Evolutionary conservation across 2,888 invertebrate genomes (phyloP), one percentile per base, ranked within the genome.

Genomic region (Drosophila merina): DNA sequence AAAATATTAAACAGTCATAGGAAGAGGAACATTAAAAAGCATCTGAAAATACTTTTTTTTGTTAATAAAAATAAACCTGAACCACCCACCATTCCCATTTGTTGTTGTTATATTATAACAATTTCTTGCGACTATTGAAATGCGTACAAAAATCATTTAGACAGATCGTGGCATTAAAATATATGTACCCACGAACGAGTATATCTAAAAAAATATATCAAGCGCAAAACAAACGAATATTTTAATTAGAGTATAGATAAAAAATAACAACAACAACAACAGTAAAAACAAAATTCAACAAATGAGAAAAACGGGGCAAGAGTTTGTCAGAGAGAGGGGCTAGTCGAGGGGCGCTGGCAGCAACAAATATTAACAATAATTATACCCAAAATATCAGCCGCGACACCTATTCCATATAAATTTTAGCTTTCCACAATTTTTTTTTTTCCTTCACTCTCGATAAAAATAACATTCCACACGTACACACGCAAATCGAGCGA

Each of bases 191-290:
- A 20, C 20, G 8, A 20, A 10, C 38, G 36, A 10, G 14, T 67
- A 36, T 50, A 49, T 10, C 31, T 51, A 67, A 63, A 76, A 68
- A 71, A 68, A 76, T 63, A 70, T 45, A 59, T 42, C 49, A 50
- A 66, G 63, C 68, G 48, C 52, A 69, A 62, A 83, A 77, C 71
- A 75, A 70, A 80, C 75, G 86, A 83, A 82, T 87, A 87, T 87
- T 86, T 86, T 86, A 86, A 86, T 86, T 86, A 86, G 88, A 86
- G 88, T 88, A 83, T 82, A 88, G 77, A 78, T 87, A 87, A 84
- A 86, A 88, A 72, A 82, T 58, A 67, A 72, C 73, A 80, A 68
- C 55, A 80, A 68, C 55, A 81, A 66, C 55, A 86, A 72, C 60
- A 70, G 54, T 9, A 48, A 49, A 40, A 50, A 36, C 26, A 57